Percentiles rank a stretch among this genome's conserved stretches.
phyloP scores from a whole-genome alignment of 1,140 invertebrate genomes.

The Papilio polytes region DNA sequence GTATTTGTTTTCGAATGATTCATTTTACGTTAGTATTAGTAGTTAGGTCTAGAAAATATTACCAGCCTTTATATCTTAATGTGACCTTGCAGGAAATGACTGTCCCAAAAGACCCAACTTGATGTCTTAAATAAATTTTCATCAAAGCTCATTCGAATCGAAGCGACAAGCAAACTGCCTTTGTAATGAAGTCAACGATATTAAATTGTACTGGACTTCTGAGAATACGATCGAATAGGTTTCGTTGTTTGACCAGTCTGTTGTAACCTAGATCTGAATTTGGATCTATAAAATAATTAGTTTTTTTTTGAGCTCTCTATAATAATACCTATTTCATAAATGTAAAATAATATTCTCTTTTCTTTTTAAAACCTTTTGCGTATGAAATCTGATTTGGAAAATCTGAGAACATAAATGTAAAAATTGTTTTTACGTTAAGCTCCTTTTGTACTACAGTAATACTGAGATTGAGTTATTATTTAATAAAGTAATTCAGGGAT shows the following conservation, averaged over 20 bases:
- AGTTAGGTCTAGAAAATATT: neutral
- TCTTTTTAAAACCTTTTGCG: neutral
- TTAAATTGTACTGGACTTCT: neutral
- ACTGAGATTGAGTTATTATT: slow-evolving; percentile 12
- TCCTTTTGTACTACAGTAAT: neutral
- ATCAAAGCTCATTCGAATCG: neutral
- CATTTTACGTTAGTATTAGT: neutral
- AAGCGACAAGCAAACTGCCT: neutral
- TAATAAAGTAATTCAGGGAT: slow-evolving; percentile 8
- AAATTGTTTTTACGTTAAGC: slow-evolving; percentile 4
- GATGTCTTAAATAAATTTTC: neutral
- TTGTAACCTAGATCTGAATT: neutral
- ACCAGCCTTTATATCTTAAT: neutral
- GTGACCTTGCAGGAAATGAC: neutral
- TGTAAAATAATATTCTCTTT: neutral
- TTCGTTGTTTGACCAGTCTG: neutral
- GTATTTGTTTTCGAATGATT: too few species aligned
- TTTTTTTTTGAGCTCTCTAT: too few species aligned
- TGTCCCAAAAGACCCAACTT: neutral
- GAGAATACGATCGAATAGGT: neutral
- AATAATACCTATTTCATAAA: neutral
- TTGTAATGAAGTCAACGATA: neutral
- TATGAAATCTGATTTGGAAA: neutral
- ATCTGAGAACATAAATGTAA: neutral
- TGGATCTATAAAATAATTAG: too few species aligned